Conservation (phyloP, 2,797 vertebrate genomes). For the Malacoctenus gilli region DNA sequence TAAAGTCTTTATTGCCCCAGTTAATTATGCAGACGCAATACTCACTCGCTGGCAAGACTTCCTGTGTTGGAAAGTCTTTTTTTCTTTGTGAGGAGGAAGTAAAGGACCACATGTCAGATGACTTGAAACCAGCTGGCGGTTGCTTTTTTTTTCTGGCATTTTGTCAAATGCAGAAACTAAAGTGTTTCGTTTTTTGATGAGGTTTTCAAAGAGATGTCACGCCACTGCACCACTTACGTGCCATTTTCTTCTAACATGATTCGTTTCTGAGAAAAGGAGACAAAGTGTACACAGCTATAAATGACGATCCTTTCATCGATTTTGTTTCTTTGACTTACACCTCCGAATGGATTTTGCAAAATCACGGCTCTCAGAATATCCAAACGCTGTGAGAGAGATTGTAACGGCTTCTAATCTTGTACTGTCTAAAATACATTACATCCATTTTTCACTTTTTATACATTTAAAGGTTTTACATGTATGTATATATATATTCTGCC, state of each 20-base stretch:
- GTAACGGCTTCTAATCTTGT: conserved; percentile 7
- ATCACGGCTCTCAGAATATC: conserved; percentile 19
- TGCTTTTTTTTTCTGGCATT: conserved; percentile 26
- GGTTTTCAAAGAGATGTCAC: conserved; percentile 10
- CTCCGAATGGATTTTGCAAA: too few species aligned
- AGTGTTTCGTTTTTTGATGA: not conserved
- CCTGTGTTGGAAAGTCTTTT: not conserved
- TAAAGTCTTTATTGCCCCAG: too few species aligned
- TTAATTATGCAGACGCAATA: too few species aligned
- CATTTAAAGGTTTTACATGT: conserved; percentile 29
- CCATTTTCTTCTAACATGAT: too few species aligned
- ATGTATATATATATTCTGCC: too few species aligned
- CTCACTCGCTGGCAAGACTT: too few species aligned
- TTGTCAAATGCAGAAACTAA: conserved; percentile 10
- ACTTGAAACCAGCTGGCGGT: conserved; percentile 4
- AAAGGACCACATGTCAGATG: conserved; percentile 8
- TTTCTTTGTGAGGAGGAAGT: conserved; percentile 9
- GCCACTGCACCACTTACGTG: not conserved
- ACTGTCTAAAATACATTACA: conserved; percentile 14
- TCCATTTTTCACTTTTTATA: conserved; percentile 41
- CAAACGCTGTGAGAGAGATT: conserved; percentile 28
- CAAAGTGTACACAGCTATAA: too few species aligned
- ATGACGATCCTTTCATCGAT: too few species aligned
- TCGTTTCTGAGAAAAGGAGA: too few species aligned
- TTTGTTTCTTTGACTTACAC: too few species aligned